Evolutionary conservation across 2,797 vertebrate species (phyloP).

Genomic region (Trichosurus vulpecula): DNA sequence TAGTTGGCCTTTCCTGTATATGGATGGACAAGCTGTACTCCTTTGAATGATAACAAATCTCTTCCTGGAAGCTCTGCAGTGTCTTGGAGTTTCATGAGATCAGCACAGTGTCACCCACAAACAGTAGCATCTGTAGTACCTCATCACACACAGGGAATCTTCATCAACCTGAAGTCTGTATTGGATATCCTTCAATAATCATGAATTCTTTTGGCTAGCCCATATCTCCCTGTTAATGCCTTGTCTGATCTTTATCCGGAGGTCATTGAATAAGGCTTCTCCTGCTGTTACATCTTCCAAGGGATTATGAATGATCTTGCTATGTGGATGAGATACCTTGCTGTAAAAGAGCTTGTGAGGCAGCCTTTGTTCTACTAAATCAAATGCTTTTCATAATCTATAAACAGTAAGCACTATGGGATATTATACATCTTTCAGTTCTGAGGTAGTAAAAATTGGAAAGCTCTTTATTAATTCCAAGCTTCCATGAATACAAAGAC

Average conservation of each 20-base stretch:
- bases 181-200: background rate
- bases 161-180: background rate
- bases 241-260: background rate
- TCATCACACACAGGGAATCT: background rate
- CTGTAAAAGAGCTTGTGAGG: background rate
- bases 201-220: background rate
- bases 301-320: background rate
- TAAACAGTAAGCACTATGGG: background rate
- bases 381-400: background rate
- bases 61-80: background rate
- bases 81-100: background rate
- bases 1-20: background rate
- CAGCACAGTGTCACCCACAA: background rate
- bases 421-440: background rate
- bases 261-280: background rate
- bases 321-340: background rate
- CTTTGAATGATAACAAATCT: background rate
- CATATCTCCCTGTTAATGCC: background rate
- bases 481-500: background rate
- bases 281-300: background rate
- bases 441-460: background rate
- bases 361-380: background rate
- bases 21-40: background rate
- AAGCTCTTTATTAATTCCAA: background rate
- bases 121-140: background rate